These are phyloP conservation scores for Gryllus bimaculatus DNA, from an alignment of 1,140 invertebrate genomes.

Conservation along the genomic window DNA sequence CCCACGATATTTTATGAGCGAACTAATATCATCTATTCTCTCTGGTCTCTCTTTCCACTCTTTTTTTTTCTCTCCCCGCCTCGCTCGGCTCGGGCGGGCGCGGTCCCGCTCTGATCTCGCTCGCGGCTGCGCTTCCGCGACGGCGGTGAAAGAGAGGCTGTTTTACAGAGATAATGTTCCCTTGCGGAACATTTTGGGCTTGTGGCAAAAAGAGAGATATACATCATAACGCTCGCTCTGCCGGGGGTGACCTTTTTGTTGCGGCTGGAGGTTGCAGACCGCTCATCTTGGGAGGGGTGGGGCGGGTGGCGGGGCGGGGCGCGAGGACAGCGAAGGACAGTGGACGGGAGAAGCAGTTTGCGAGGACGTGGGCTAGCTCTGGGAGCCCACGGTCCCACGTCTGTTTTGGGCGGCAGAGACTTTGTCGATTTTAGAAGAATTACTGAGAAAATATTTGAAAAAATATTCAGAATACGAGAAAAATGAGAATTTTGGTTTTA, in stretches of 20 bases:
- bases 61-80: slow-evolving; percentile 15
- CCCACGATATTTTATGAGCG: slow-evolving; percentile 38
- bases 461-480: no score
- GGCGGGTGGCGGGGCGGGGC: no score
- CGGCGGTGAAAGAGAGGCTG: slow-evolving; percentile 7
- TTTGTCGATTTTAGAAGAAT: no score
- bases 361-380: no score
- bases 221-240: neutral
- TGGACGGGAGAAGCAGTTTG: no score
- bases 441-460: no score
- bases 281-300: neutral
- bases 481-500: no score
- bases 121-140: neutral
- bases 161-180: slow-evolving; percentile 13
- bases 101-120: neutral
- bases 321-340: no score
- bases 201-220: slow-evolving; percentile 9
- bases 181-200: slow-evolving; percentile 10
- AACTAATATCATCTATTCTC: slow-evolving; percentile 39
- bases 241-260: neutral
- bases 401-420: no score
- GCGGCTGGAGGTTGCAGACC: neutral
- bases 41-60: slow-evolving; percentile 19
- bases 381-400: no score
- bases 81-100: neutral